Conservation (phyloP, 2,888 invertebrate genomes). For the Rotaria sp. region DNA sequence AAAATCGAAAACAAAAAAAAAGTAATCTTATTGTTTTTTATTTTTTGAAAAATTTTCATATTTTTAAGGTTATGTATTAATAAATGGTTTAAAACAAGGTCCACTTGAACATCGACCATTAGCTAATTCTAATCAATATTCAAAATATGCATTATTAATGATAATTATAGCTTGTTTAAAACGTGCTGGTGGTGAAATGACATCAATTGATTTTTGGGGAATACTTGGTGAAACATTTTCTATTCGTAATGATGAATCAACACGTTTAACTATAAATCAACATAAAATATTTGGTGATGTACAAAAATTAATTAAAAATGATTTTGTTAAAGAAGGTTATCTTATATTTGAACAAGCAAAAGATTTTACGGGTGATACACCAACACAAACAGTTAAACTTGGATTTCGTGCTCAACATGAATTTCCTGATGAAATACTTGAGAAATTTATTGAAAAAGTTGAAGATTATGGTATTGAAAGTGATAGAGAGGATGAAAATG, state of each 20-base stretch:
- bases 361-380: conserved; percentile 6
- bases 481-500: neutral
- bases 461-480: neutral
- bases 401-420: neutral
- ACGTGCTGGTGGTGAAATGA: neutral
- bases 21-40: neutral
- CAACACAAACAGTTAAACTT: neutral
- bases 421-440: conserved; percentile 17
- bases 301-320: neutral
- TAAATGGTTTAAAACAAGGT: neutral
- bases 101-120: conserved; percentile 23
- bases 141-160: conserved; percentile 14
- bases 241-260: neutral
- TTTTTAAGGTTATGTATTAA: neutral
- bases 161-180: neutral
- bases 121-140: neutral
- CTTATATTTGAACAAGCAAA: neutral
- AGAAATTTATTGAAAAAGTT: conserved; percentile 17
- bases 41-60: neutral
- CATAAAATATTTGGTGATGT: conserved; percentile 28
- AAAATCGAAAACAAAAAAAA: neutral
- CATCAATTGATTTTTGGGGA: neutral
- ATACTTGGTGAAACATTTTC: neutral
- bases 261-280: neutral
- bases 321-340: conserved; percentile 28